Evolutionary conservation across 2,888 invertebrate species (phyloP).

Genomic region (Tenthredo amoena): DNA sequence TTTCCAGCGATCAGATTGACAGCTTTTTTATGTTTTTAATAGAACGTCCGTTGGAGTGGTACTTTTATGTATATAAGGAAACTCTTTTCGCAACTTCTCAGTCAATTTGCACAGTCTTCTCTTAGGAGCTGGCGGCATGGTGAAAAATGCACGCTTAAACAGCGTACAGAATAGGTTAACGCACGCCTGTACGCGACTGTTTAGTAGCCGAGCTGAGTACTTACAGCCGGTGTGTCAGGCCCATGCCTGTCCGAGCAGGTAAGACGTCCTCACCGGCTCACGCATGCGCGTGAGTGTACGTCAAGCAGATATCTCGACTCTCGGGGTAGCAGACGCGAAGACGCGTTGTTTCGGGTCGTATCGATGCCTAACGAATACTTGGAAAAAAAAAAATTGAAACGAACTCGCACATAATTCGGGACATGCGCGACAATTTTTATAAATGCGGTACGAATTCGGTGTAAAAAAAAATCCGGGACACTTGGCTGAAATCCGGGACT

Average conservation of each 20-base stretch:
- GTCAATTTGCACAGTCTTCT: constrained; percentile 81
- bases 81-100: constrained; percentile 78
- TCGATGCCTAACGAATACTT: constrained; percentile 18
- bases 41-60: not conserved
- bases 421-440: constrained; percentile 27
- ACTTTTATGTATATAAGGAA: constrained; percentile 28
- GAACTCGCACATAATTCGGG: constrained; percentile 26
- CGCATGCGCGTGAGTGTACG: not conserved
- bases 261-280: constrained; percentile 8
- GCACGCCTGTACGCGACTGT: constrained; percentile 32
- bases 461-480: constrained; percentile 25
- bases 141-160: not conserved
- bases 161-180: not conserved
- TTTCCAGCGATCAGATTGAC: constrained; percentile 21
- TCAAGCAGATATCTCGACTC: not conserved
- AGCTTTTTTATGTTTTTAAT: constrained; percentile 28
- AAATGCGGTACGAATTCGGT: constrained; percentile 29
- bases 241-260: not conserved
- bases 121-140: constrained; percentile 68
- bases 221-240: not conserved
- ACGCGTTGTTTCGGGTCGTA: constrained; percentile 5
- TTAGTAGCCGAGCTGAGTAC: not conserved
- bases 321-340: constrained; percentile 8
- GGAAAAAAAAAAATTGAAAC: constrained; percentile 19
- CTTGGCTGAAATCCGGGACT: constrained; percentile 30